Conservation (phyloP, 2,888 invertebrate species). For the Acleris holmiana region DNA sequence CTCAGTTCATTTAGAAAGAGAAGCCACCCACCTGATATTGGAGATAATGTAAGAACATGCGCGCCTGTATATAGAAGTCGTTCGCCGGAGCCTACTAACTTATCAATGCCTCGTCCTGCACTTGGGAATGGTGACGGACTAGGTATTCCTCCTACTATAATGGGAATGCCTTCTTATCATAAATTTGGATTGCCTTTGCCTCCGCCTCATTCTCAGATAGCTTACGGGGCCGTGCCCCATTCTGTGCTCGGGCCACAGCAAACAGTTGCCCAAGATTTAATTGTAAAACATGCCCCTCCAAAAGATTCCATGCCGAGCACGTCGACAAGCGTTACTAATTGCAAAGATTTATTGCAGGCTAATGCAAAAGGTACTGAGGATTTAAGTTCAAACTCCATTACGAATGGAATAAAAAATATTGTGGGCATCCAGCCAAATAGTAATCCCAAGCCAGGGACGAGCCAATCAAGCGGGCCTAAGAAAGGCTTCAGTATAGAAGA, state of each 20-base stretch:
- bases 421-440: slow-evolving; percentile 77
- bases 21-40: slow-evolving; percentile 81
- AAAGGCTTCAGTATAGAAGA: slow-evolving; percentile 96
- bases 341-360: slow-evolving; percentile 59
- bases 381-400: slow-evolving; percentile 67
- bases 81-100: slow-evolving; percentile 80
- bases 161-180: slow-evolving; percentile 77
- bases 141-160: slow-evolving; percentile 69
- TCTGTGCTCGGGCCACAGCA: slow-evolving; percentile 75
- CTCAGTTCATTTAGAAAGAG: slow-evolving; percentile 84
- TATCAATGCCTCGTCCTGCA: slow-evolving; percentile 73
- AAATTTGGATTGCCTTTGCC: slow-evolving; percentile 79
- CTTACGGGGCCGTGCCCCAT: slow-evolving; percentile 70
- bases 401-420: slow-evolving; percentile 79
- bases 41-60: slow-evolving; percentile 72
- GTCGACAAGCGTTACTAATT: slow-evolving; percentile 69
- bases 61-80: slow-evolving; percentile 71
- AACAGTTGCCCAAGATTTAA: slow-evolving; percentile 80
- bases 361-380: slow-evolving; percentile 60
- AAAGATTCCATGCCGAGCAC: slow-evolving; percentile 71
- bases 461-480: slow-evolving; percentile 86
- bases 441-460: slow-evolving; percentile 81
- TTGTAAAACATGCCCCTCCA: slow-evolving; percentile 80
- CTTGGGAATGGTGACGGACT: slow-evolving; percentile 65
- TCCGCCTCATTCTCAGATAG: slow-evolving; percentile 75